Evolutionary conservation across 2,888 invertebrate genomes (phyloP).

Genomic region (Plebejus anna): DNA sequence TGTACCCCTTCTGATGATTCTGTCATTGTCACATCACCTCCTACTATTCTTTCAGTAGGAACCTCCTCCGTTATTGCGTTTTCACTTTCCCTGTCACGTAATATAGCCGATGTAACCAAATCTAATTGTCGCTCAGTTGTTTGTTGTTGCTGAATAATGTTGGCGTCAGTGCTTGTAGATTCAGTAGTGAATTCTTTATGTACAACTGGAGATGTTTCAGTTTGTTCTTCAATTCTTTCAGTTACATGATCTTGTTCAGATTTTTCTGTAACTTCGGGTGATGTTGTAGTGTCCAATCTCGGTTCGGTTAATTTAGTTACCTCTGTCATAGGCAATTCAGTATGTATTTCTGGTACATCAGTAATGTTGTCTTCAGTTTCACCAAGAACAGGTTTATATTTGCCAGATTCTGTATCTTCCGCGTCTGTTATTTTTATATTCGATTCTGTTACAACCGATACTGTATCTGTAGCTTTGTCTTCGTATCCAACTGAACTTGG

Average conservation of each 20-base stretch:
- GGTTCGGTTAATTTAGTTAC: constrained; percentile 20
- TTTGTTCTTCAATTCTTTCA: constrained; percentile 1
- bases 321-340: constrained; percentile 32
- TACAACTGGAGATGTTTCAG: not conserved
- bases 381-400: constrained; percentile 15
- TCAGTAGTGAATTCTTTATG: constrained; percentile 4
- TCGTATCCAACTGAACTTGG: not conserved
- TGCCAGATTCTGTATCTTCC: constrained; percentile 28
- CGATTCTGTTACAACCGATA: constrained; percentile 14
- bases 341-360: constrained; percentile 34
- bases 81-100: not conserved
- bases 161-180: constrained; percentile 24
- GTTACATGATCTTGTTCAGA: not conserved
- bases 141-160: constrained; percentile 29
- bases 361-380: constrained; percentile 30
- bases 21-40: constrained; percentile 13
- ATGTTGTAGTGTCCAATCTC: not conserved
- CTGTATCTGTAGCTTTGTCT: not conserved
- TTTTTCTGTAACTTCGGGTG: constrained; percentile 8
- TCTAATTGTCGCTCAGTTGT: constrained; percentile 1
- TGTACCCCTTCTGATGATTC: not conserved
- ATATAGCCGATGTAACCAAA: not conserved
- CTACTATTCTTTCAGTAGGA: not conserved
- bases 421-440: constrained; percentile 20
- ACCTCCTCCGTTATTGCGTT: not conserved